These are phyloP conservation scores for Adoxophyes honmai DNA, from an alignment of 1,140 invertebrate species.

Conservation along the genomic window DNA sequence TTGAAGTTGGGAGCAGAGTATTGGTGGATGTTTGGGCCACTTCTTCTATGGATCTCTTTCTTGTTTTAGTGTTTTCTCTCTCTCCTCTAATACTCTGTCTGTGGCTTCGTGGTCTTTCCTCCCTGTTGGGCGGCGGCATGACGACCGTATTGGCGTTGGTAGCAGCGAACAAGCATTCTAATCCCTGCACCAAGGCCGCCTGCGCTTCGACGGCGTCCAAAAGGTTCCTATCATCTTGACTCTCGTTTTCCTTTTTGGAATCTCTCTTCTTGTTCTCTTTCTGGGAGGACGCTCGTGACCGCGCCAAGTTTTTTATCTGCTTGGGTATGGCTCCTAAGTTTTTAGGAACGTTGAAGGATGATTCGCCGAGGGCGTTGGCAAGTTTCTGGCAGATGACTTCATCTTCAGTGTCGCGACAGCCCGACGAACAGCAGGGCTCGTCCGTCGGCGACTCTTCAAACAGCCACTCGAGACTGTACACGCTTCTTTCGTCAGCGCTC, in stretches of 20 bases:
- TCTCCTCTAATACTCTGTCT: slow-evolving; percentile 64
- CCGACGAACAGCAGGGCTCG: slow-evolving; percentile 19
- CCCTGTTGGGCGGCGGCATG: slow-evolving; percentile 65
- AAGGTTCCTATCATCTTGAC: slow-evolving; percentile 61
- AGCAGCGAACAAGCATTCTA: slow-evolving; percentile 72
- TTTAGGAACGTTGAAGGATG: slow-evolving; percentile 71
- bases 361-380: slow-evolving; percentile 57
- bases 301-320: slow-evolving; percentile 76
- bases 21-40: slow-evolving; percentile 81
- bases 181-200: slow-evolving; percentile 71
- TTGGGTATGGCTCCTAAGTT: slow-evolving; percentile 87
- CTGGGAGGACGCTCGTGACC: slow-evolving; percentile 69
- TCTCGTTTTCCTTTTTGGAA: slow-evolving; percentile 66
- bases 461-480: slow-evolving; percentile 72
- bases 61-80: slow-evolving; percentile 64
- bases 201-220: slow-evolving; percentile 73
- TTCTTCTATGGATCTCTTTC: slow-evolving; percentile 76
- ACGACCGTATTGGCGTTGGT: slow-evolving; percentile 74
- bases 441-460: slow-evolving; percentile 58
- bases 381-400: slow-evolving; percentile 53
- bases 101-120: slow-evolving; percentile 59
- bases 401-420: slow-evolving; percentile 25
- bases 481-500: slow-evolving; percentile 67
- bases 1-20: slow-evolving; percentile 80
- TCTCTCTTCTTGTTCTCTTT: slow-evolving; percentile 75